Conservation (phyloP, 2,113 vertebrate genomes). For the Chaetorhynchus papuensis region DNA sequence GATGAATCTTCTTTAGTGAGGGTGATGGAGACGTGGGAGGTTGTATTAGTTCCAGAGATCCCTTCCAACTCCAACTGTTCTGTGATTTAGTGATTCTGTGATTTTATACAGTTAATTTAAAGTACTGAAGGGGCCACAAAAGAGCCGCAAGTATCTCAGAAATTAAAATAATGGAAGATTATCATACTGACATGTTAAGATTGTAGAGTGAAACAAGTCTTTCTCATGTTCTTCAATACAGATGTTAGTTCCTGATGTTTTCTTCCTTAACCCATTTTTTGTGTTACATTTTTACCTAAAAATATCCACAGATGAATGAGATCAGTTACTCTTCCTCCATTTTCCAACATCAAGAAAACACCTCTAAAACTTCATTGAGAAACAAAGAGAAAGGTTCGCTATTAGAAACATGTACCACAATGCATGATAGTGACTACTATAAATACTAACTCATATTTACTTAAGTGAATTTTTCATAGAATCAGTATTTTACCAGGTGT, state of each 20-base stretch:
- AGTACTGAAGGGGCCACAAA: neutral
- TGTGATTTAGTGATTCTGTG: neutral
- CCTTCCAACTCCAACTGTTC: too few relatives aligned
- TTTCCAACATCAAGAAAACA: neutral
- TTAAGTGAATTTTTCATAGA: neutral
- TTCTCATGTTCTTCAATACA: neutral
- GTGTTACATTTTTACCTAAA: neutral
- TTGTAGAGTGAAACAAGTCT: neutral
- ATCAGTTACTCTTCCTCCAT: neutral
- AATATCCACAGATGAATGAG: neutral
- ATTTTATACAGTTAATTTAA: neutral
- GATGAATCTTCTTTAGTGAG: neutral
- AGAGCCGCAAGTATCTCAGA: neutral
- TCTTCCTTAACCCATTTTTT: neutral
- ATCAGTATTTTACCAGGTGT: neutral
- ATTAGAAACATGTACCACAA: neutral
- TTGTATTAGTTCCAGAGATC: neutral
- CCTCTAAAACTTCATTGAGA: neutral
- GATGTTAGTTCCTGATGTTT: neutral
- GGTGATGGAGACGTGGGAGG: too few relatives aligned
- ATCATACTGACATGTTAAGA: neutral
- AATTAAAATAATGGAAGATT: neutral
- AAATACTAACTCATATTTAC: neutral
- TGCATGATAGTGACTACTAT: neutral
- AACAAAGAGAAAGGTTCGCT: neutral